Base-by-base conservation (phyloP, 1,140 invertebrate species). In the Oedothorax gibbosus region DNA sequence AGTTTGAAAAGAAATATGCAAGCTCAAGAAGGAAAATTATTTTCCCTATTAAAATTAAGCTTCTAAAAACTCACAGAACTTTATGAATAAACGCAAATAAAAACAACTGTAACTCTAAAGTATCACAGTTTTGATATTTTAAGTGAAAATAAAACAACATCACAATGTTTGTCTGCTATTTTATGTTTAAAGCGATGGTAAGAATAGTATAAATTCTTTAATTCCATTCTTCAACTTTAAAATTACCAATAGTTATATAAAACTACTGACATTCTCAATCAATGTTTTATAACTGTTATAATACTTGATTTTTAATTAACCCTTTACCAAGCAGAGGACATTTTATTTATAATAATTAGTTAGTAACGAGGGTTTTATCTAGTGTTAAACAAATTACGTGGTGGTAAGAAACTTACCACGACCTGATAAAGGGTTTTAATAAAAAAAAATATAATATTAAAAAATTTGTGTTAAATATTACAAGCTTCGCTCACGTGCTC, bases 91-190 rank as follows among this genome's bases (percentile, higher is more conserved):
- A 64, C 11, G 53, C 14, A 73, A 65, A 53, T 60, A 69, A 57
- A 64, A 82, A 49, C 14, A 73, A 82, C 57, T 73, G 68, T 73
- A 72, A 64, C 69, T 82, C 57, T 82, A 82, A 73, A 82, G 80
- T 82, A 82, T 82, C 80, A 82, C 80, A 82, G 80, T 82, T 82
- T 20, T 65, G 68, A 73, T 56, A 73, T 82, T 35, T 82, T 64
- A 73, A 73, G 79, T 56, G 21, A 54, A 64, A 82, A 81, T 72
- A 60, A 81, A 81, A 50, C 54, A 82, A 71, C 66, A 76, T 60
- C 54, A 72, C 68, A 64, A 20, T 50, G 7, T 50, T 50, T 81
- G 15, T 20, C 15, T 81, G 78, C 56, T 7, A 51, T 49, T 71
- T 53, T 35, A 14, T 60, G 73, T 62, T 64, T 21, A 64, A 77